phyloP scores from a whole-genome alignment of 2,797 vertebrate genomes.

The Hydrocynus forskahlii region DNA sequence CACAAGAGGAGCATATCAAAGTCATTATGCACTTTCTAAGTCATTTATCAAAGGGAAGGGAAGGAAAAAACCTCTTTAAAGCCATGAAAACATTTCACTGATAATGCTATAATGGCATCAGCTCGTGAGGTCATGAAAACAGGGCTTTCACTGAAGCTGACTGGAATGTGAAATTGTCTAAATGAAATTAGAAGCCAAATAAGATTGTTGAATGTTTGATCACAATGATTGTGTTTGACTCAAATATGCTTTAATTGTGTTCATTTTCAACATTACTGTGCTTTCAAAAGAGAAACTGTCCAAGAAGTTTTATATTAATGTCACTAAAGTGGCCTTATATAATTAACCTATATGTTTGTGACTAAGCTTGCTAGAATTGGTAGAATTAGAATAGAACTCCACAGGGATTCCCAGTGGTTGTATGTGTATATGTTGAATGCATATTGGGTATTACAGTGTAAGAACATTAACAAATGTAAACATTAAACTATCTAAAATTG shows the following conservation, averaged over 20 bases:
- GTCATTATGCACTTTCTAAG: conserved; percentile 70
- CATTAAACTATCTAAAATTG: too few relatives aligned
- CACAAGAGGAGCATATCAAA: conserved; percentile 76
- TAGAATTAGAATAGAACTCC: too few relatives aligned
- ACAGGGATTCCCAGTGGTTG: too few relatives aligned
- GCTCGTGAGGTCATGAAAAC: conserved; percentile 43
- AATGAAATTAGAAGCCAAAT: conserved; percentile 55
- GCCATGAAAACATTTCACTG: conserved; percentile 45
- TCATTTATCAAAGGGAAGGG: conserved; percentile 63
- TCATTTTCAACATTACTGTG: conserved; percentile 40
- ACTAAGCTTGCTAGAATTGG: too few relatives aligned
- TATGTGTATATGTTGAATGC: too few relatives aligned
- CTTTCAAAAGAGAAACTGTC: conserved; percentile 15
- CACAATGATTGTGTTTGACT: conserved; percentile 57
- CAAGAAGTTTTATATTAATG: neutral
- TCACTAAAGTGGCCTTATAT: neutral
- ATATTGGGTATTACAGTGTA: too few relatives aligned
- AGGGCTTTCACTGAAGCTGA: conserved; percentile 22
- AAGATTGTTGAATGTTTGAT: conserved; percentile 48
- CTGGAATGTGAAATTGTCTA: conserved; percentile 45
- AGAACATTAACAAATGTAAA: too few relatives aligned
- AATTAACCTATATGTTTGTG: too few relatives aligned
- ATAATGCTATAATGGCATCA: conserved; percentile 48
- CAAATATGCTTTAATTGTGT: conserved; percentile 54
- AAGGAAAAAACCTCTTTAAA: conserved; percentile 41